Base-by-base conservation (phyloP, 2,888 invertebrate species). In the Melanchra persicariae region DNA sequence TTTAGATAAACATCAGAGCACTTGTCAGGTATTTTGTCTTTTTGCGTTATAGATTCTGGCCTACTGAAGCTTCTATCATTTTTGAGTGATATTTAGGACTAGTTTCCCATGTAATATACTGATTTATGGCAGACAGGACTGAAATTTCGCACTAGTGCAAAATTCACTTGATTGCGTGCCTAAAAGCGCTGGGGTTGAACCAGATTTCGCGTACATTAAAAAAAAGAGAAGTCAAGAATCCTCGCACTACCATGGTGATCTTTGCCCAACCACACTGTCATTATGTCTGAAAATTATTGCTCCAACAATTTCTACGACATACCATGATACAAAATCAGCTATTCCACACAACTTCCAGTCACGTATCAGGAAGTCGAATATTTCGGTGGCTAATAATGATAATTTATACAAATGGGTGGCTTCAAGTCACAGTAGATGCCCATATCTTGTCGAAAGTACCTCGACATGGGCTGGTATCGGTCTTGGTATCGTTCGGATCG, bases 321-420 rank as follows among this genome's bases (percentile, higher is more conserved):
- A 43, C 30, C 40, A 52, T 40, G 26, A 22, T 4, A 1, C 37
- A 65, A 54, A 37, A 22, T 26, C 12, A 65, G 12, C 3, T n/a
- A 49, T 26, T 37, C 52, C 22, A 4, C 75, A 9, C 4, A 75
- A 65, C n/a, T 47, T 49, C 3, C 12, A 63, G 64, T 30, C 7
- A 47, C 68, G 52, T 59, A 47, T 43, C 17, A 76, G 74, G 71
- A 70, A 78, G 59, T 26, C 17, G 37, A 40, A 61, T 30, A 26
- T 30, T 57, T 17, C 26, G 24, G 47, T 70, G 22, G 17, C n/a
- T 69, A 26, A 62, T 54, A 17, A 43, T 2, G n/a, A 65, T 74
- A 78, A 80, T 65, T 59, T 81, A 78, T 70, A 59, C 70, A 52
- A 71, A 75, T 64, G 40, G 24, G 51, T 19, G 30, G 19, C 17